Percentiles rank a stretch among this genome's conserved stretches.
Conservation (phyloP, 2,113 vertebrate species). For the Trichechus manatus region DNA sequence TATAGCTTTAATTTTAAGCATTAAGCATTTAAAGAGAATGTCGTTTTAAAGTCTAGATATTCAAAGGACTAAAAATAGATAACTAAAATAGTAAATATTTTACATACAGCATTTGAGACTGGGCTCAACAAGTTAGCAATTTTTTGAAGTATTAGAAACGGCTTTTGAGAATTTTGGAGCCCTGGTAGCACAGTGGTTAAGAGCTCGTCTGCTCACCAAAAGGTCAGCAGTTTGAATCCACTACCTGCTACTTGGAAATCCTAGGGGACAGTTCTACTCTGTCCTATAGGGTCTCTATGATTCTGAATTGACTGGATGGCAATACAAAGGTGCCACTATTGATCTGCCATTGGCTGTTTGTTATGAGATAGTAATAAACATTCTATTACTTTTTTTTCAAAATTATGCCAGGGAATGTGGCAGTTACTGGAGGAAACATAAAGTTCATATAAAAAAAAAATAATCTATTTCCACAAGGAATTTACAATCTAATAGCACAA, state of each 20-base stretch:
- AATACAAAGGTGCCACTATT: background rate
- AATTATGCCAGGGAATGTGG: background rate
- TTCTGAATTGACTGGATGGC: too few relatives aligned
- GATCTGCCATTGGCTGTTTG: background rate
- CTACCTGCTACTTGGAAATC: too few relatives aligned
- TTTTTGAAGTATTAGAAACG: background rate
- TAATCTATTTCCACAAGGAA: background rate
- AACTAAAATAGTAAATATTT: conserved; percentile 2
- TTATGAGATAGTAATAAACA: background rate
- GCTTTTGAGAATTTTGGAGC: background rate
- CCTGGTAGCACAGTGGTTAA: too few relatives aligned
- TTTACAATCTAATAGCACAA: background rate
- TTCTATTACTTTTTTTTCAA: background rate
- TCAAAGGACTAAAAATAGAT: conserved; percentile 6
- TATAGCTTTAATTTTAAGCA: background rate
- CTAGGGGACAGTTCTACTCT: too few relatives aligned
- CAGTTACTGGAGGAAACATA: background rate
- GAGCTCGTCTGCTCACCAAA: too few relatives aligned
- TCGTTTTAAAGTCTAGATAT: background rate
- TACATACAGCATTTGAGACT: background rate
- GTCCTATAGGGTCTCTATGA: too few relatives aligned
- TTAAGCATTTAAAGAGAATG: background rate
- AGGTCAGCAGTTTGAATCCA: too few relatives aligned
- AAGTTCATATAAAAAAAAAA: background rate
- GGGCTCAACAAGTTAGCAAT: background rate